Evolutionary conservation across 1,140 invertebrate species (phyloP).

Genomic region (Telenomus remus): DNA sequence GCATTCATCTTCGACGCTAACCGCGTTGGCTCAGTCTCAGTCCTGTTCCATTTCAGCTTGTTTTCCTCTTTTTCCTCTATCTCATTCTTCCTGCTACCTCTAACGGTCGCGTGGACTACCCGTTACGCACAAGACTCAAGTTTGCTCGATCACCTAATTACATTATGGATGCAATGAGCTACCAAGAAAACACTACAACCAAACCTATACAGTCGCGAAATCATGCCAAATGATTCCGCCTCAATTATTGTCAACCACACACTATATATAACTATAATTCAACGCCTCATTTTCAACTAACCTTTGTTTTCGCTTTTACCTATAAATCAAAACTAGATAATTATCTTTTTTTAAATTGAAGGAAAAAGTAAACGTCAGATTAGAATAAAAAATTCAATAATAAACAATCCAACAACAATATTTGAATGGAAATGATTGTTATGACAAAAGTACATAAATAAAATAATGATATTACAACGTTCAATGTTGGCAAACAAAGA

Average conservation of each 20-base stretch:
- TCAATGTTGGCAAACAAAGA: no score
- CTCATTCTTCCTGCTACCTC: conserved; percentile 51
- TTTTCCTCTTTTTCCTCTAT: conserved; percentile 29
- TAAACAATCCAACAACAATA: no score
- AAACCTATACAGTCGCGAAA: not conserved
- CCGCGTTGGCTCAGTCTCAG: conserved; percentile 42
- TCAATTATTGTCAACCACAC: not conserved
- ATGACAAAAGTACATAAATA: no score
- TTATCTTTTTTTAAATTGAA: no score
- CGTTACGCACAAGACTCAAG: conserved; percentile 55
- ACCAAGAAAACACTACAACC: conserved; percentile 21
- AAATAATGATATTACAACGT: no score
- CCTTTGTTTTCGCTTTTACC: no score
- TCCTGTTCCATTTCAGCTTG: conserved; percentile 55
- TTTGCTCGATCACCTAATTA: conserved; percentile 49
- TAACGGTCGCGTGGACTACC: conserved; percentile 55
- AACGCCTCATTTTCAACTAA: no score
- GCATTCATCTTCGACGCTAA: conserved; percentile 52
- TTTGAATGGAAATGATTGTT: no score
- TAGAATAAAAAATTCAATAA: no score
- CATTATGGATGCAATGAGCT: conserved; percentile 55
- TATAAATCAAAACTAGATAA: no score
- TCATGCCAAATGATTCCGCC: conserved; percentile 13
- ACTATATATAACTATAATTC: no score
- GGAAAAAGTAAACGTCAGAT: no score